Evolutionary conservation across 2,888 invertebrate genomes (phyloP), one percentile per base, ranked within the genome.

Genomic region (Stenodera caucasica): DNA sequence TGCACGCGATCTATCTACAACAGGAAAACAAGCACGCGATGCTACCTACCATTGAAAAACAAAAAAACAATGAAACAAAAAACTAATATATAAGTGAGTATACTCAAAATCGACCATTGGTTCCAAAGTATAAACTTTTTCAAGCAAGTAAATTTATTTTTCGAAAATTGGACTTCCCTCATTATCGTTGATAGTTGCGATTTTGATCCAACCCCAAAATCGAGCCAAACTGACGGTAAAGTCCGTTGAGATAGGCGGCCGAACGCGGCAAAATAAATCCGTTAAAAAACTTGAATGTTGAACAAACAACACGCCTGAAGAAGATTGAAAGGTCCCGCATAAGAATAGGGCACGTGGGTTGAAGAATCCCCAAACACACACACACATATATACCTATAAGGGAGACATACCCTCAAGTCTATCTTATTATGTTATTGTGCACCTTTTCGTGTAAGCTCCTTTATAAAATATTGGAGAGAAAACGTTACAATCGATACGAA

Each of bases 301-400:
- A 67, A 70, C 66, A 72, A 72, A 72, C 69, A 69, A 67, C 45
- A 45, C 70, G 69, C 67, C 68, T 68, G 68, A 57, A 69, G 64
- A 65, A 70, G 71, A 73, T 69, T 71, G 73, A 72, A 73, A 72
- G 76, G 75, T 75, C 77, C 77, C 78, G 73, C 72, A 76, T 74
- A 73, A 75, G 77, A 78, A 76, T 76, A 72, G 74, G 77, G 79
- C 79, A 79, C 79, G 79, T 79, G 79, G 78, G 75, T 74, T 65
- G 60, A 63, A 61, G 67, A 69, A 67, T 61, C 59, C 63, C 61
- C 53, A 58, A 59, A 60, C 63, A 57, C 51, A 58, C 55, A 52
- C 55, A 55, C 58, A 60, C 45, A 55, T 49, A n/a, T n/a, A n/a
- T n/a, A n/a, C n/a, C n/a, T 32, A 61, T 53, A 53, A 57, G 56